Percentiles rank a stretch among this genome's conserved stretches.
phyloP scores from a whole-genome alignment of 2,797 vertebrate species.

The Rhincodon typus region DNA sequence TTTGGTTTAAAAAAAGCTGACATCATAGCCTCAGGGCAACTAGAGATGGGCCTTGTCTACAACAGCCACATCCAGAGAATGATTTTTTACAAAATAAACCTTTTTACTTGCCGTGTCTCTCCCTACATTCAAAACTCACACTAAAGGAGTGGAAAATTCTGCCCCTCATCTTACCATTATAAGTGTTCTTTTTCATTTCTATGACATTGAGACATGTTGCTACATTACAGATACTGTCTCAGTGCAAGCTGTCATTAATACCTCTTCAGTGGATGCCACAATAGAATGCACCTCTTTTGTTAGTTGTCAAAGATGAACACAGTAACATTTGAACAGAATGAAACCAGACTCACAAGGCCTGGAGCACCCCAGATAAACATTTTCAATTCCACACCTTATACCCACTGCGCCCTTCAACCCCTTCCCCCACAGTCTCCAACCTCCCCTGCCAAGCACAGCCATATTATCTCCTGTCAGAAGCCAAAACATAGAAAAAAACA shows the following conservation, averaged over 20 bases:
- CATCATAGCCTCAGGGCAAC: too few species aligned
- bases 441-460: neutral
- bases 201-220: too few species aligned
- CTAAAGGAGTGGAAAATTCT: too few species aligned
- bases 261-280: neutral
- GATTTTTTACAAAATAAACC: neutral
- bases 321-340: neutral
- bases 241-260: neutral
- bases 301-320: neutral
- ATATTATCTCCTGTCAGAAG: neutral
- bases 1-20: neutral
- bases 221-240: neutral
- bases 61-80: neutral
- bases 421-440: neutral
- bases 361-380: neutral
- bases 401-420: neutral
- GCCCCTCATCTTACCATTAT: too few species aligned
- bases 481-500: neutral
- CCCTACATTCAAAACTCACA: neutral
- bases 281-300: neutral
- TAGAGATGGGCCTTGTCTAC: neutral
- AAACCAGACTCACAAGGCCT: neutral
- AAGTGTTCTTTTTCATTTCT: too few species aligned
- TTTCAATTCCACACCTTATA: neutral
- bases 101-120: neutral